Evolutionary conservation across 1,140 invertebrate species (phyloP).

Genomic region (Lepidurus arcticus): DNA sequence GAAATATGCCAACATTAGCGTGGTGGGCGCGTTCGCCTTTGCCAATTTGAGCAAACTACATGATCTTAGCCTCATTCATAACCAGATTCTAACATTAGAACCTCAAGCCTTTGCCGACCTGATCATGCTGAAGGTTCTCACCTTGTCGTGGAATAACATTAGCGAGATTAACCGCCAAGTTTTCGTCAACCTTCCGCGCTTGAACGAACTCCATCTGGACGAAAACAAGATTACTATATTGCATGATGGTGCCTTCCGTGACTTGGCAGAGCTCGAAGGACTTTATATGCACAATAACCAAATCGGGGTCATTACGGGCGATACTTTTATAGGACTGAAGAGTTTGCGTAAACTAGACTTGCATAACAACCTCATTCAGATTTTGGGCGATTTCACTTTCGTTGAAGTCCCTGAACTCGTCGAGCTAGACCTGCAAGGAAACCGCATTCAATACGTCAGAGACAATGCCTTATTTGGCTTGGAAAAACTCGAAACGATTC

Average conservation of each 20-base stretch:
- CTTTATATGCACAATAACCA: slow-evolving; percentile 64
- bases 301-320: slow-evolving; percentile 59
- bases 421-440: slow-evolving; percentile 64
- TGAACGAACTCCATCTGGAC: slow-evolving; percentile 59
- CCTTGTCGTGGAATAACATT: slow-evolving; percentile 64
- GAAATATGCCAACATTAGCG: slow-evolving; percentile 62
- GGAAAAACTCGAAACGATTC: slow-evolving; percentile 57
- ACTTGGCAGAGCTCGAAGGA: slow-evolving; percentile 57
- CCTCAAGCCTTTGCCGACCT: slow-evolving; percentile 62
- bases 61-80: slow-evolving; percentile 59
- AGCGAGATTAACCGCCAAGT: slow-evolving; percentile 61
- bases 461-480: slow-evolving; percentile 64
- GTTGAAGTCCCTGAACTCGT: slow-evolving; percentile 62
- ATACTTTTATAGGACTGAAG: slow-evolving; percentile 61
- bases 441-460: slow-evolving; percentile 60
- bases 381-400: slow-evolving; percentile 66
- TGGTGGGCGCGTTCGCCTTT: slow-evolving; percentile 60
- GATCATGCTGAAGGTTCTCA: slow-evolving; percentile 56
- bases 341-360: slow-evolving; percentile 60
- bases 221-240: slow-evolving; percentile 66
- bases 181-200: slow-evolving; percentile 61
- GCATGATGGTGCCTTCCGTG: slow-evolving; percentile 62
- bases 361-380: slow-evolving; percentile 60
- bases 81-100: slow-evolving; percentile 58
- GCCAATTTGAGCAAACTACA: slow-evolving; percentile 60